Base-by-base conservation (phyloP, 2,113 vertebrate genomes). In the Pterophyllum scalare region DNA sequence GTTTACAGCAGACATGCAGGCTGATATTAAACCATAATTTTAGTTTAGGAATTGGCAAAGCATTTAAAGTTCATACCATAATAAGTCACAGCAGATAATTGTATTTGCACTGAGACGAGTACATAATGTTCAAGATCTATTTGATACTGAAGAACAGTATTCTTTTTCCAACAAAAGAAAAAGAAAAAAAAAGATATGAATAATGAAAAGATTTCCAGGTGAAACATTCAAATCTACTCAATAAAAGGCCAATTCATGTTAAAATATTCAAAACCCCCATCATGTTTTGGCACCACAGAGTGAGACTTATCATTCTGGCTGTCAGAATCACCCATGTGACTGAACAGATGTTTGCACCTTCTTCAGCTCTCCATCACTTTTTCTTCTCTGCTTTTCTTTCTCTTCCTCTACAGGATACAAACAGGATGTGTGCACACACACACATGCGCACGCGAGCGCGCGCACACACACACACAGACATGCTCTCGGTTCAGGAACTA, bases 271-370 rank as follows among this genome's bases (percentile, higher is more conserved):
- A 91, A 87, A 59, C 35, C 77, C 9, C 57, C 52, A 83, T 52
- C 65, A 76, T 75, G 67, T 77, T 70, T 75, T 61, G 52, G 62
- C 88, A 79, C 60, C 65, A 46, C 75, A 33, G 79, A 83, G 82
- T 40, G 74, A 90, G 79, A 74, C 40, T 88, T 85, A 87, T 81
- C 79, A 80, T 84, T 82, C 79, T 85, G 3, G 15, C 59, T 89
- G 80, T 89, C 84, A 83, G n/a, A 57, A 81, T 82, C 78, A 81
- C 86, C 88, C 78, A 5, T 84, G 76, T 79, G 82, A 91, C 91
- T 61, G 81, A 91, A 87, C 91, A 91, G 89, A 94, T 91, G 91
- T 88, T 88, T 84, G 61, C 86, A 75, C 82, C 84, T 59, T 31
- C 84, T 81, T 84, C 57, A 76, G 9, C 83, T 86, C 83, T 82